A percentile compares a stretch with the other conserved stretches of the same genome.
These are phyloP conservation scores for Spinus pinus DNA, from an alignment of 2,797 vertebrate species.

Conservation along the genomic window DNA sequence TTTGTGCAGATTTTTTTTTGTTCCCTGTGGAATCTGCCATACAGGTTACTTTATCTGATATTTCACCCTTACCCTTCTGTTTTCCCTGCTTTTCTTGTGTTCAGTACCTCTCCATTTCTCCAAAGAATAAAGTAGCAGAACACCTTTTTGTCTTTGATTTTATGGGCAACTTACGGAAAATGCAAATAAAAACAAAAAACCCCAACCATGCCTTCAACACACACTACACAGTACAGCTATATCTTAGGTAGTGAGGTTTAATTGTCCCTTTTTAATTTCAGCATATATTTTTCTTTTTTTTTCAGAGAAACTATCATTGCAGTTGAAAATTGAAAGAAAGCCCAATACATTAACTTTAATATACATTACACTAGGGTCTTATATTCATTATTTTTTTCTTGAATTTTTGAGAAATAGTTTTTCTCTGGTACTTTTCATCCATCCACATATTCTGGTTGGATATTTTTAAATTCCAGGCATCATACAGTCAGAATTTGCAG, in stretches of 20 bases:
- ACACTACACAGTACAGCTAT: background rate
- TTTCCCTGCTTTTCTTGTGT: no score
- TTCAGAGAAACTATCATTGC: background rate
- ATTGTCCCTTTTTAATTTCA: conserved; percentile 32
- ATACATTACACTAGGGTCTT: background rate
- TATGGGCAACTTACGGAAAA: background rate
- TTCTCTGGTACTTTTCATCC: background rate
- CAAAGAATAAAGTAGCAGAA: background rate
- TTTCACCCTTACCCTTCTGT: background rate
- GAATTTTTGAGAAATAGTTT: background rate
- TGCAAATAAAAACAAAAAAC: background rate
- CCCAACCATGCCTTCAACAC: background rate
- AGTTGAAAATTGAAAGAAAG: background rate
- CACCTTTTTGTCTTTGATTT: conserved; percentile 25
- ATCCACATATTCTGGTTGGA: background rate
- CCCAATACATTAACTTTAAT: background rate
- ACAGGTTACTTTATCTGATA: accelerated
- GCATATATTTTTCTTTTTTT: background rate
- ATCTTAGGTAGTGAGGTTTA: conserved; percentile 5
- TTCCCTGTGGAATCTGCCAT: background rate
- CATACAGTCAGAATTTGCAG: conserved; percentile 66
- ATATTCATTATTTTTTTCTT: background rate
- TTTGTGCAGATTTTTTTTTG: background rate
- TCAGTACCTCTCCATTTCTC: no score
- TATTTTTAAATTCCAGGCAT: conserved; percentile 69